phyloP scores from a whole-genome alignment of 2,113 vertebrate species.

The Notiomystis cincta region DNA sequence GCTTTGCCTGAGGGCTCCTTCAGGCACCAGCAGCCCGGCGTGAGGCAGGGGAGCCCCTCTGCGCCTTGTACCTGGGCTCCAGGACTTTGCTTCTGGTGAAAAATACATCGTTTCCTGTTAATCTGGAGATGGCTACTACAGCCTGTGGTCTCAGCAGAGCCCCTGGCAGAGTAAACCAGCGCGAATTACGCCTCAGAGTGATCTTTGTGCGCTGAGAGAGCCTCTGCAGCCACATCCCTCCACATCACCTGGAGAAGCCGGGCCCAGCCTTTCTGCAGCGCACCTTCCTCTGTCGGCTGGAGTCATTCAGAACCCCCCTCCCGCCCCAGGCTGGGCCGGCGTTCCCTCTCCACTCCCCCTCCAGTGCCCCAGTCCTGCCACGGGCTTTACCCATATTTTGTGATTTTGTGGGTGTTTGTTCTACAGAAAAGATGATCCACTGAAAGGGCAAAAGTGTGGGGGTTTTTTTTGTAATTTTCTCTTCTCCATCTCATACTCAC shows the following conservation, averaged over 20 bases:
- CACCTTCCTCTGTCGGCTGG: neutral
- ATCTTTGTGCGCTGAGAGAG: neutral
- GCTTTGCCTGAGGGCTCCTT: neutral
- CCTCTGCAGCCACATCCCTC: neutral
- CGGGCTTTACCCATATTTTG: neutral
- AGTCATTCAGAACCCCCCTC: neutral
- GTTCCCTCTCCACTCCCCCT: neutral
- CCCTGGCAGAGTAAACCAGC: neutral
- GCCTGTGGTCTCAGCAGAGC: neutral
- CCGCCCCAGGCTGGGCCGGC: accelerated
- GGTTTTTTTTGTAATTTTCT: neutral
- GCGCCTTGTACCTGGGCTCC: neutral
- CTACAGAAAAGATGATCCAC: neutral
- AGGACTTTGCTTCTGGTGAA: neutral
- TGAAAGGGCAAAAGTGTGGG: neutral
- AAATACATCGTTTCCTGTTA: accelerated
- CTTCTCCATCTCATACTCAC: neutral
- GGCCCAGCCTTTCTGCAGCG: neutral
- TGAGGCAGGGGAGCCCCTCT: neutral
- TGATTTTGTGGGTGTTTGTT: neutral
- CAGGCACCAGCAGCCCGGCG: accelerated
- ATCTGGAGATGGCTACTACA: accelerated
- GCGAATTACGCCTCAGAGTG: accelerated
- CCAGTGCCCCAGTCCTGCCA: accelerated
- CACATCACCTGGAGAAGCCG: accelerated